Evolutionary conservation across 2,797 vertebrate genomes (phyloP), one percentile per base, ranked within the genome.

Genomic region (Gymnothorax reevesii): DNA sequence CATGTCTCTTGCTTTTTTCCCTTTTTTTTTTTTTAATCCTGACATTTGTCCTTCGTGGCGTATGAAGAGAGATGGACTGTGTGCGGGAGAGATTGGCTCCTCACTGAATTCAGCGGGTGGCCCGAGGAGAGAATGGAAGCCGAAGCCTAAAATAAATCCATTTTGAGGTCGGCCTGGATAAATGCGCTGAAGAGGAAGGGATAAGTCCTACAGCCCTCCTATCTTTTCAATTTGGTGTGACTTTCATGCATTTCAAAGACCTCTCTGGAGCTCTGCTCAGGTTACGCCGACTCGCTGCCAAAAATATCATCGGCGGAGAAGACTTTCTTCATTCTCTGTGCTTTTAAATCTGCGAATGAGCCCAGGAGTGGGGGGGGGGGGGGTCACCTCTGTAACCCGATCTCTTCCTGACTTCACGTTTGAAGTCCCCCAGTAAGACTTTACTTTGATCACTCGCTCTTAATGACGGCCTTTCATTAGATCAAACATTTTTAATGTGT

Each of bases 361-460:
- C 84, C 75, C 22, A 22, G 4, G 52, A 75, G 52, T 84, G 69
- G 86, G 86, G 87, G 82, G 83, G 57, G 83, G 57, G 84, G 85
- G 83, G 90, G 89, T 89, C 84, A 87, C 90, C 91, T 92, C 89
- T 93, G 93, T 94, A 94, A 95, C 93, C 91, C 92, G 94, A 93
- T 94, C 94, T 91, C 90, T 91, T 94, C 92, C 93, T 92, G 87
- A 92, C 93, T 94, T 91, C 91, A 89, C 92, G 95, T 97, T 95
- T 97, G 96, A 96, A 97, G 95, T 96, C 90, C 91, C 17, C 92
- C 91, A 91, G 91, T 91, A 91, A 90, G 90, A 94, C 93, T 92
- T 85, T 92, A 92, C 96, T 97, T 95, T 95, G 92, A 93, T 96
- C 94, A 90, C 94, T 95, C 90, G 92, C 92, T 89, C 93, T 93